Evolutionary conservation across 1,140 invertebrate genomes (phyloP).

Genomic region (Metaphire vulgaris): DNA sequence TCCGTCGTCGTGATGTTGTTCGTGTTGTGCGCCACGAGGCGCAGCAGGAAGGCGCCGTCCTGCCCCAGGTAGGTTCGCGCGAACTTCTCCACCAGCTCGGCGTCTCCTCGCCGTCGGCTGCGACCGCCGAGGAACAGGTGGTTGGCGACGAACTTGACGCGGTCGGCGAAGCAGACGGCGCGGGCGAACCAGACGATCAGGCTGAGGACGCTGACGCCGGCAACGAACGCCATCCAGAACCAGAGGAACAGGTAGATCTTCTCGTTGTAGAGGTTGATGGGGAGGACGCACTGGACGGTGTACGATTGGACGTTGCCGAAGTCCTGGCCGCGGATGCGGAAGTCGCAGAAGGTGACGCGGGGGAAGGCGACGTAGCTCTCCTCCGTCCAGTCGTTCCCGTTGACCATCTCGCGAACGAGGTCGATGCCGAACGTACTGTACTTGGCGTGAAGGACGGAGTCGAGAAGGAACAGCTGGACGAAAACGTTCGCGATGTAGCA

Average conservation of each 20-base stretch:
- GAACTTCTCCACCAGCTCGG: conserved; percentile 14
- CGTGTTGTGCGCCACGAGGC: conserved; percentile 44
- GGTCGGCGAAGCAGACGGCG: background rate
- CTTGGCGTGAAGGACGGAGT: conserved; percentile 53
- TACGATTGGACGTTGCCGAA: conserved; percentile 51
- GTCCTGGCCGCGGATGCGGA: conserved; percentile 51
- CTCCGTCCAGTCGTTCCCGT: conserved; percentile 49
- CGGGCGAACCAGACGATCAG: conserved; percentile 24
- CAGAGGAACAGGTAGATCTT: too few relatives aligned
- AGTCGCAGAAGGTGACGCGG: too few relatives aligned
- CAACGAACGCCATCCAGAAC: conserved; percentile 43
- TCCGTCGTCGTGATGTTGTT: conserved; percentile 45
- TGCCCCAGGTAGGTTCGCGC: conserved; percentile 40
- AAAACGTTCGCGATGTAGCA: conserved; percentile 33
- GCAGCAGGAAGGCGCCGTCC: conserved; percentile 46
- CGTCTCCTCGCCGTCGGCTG: background rate
- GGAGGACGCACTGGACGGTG: too few relatives aligned
- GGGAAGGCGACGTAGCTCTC: conserved; percentile 35
- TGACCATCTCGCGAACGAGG: conserved; percentile 43
- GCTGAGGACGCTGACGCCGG: conserved; percentile 17
- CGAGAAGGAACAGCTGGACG: conserved; percentile 45
- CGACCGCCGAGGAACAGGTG: conserved; percentile 18
- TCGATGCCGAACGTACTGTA: conserved; percentile 54
- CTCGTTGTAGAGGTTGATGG: too few relatives aligned
- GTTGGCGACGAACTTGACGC: conserved; percentile 25